phyloP scores from a whole-genome alignment of 2,113 vertebrate genomes.

The Amblyopsis rosae region DNA sequence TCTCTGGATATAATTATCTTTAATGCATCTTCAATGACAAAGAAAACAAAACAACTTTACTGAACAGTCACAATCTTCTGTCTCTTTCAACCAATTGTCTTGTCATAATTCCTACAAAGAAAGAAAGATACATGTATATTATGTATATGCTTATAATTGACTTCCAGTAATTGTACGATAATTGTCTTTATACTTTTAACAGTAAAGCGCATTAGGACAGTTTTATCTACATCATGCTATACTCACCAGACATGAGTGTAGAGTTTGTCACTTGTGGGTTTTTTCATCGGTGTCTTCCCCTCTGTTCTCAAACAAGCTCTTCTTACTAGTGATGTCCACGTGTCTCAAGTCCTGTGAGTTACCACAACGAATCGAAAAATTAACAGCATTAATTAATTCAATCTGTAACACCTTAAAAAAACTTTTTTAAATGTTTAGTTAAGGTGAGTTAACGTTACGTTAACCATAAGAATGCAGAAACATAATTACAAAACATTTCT shows the following conservation, averaged over 20 bases:
- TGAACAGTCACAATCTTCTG: not conserved
- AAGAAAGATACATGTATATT: not conserved
- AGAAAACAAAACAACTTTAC: no score
- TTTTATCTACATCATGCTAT: slow-evolving; percentile 3
- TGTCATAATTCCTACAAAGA: slow-evolving; percentile 16
- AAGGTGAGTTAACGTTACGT: no score
- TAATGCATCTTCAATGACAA: not conserved
- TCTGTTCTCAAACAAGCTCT: slow-evolving; percentile 75
- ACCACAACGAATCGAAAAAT: not conserved
- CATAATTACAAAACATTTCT: not conserved
- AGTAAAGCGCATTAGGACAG: no score
- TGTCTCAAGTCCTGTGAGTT: slow-evolving; percentile 76
- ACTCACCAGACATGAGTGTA: no score
- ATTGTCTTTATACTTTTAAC: no score
- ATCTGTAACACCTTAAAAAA: not conserved
- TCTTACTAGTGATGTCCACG: slow-evolving; percentile 73
- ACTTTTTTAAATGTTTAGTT: no score
- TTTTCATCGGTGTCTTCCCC: slow-evolving; percentile 44
- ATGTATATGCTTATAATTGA: not conserved
- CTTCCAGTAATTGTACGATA: no score
- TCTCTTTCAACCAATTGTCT: not conserved
- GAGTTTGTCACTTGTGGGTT: slow-evolving; percentile 35
- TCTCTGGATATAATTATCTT: not conserved
- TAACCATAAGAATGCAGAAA: no score
- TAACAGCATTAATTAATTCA: not conserved